Conservation (phyloP, 2,113 vertebrate species). For the Zootoca vivipara region DNA sequence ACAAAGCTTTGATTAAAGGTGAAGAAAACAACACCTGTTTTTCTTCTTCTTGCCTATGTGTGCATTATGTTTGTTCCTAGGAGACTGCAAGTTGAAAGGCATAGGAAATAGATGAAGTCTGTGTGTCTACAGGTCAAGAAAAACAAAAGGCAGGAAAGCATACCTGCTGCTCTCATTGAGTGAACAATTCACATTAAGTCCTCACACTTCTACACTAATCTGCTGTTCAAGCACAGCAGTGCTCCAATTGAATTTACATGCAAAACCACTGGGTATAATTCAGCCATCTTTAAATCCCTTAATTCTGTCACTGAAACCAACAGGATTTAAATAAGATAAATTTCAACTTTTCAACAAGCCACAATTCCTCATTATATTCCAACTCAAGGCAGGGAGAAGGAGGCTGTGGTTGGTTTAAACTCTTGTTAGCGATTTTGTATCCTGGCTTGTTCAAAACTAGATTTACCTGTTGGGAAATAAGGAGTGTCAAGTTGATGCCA, state of each 20-base stretch:
- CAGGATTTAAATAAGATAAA: background rate
- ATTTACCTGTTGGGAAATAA: slow-evolving; percentile 87
- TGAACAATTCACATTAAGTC: background rate
- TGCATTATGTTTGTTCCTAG: background rate
- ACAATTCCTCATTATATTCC: background rate
- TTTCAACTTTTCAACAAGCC: background rate
- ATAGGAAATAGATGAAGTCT: background rate
- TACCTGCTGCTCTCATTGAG: background rate
- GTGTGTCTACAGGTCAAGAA: background rate
- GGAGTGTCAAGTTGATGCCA: slow-evolving; percentile 91
- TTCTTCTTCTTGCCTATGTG: background rate
- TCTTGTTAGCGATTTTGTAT: background rate
- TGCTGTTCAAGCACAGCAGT: background rate
- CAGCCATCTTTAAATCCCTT: background rate
- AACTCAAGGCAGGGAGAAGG: background rate
- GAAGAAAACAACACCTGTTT: background rate
- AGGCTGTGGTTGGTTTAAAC: background rate
- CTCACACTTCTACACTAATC: background rate
- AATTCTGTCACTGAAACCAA: background rate
- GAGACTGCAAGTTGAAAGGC: background rate
- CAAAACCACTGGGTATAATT: background rate
- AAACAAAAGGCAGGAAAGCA: background rate
- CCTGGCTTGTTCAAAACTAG: background rate
- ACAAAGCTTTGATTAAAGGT: background rate
- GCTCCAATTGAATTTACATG: background rate